A percentile compares a stretch with the other conserved stretches of the same genome.
phyloP scores from a whole-genome alignment of 1,140 invertebrate species.

The Apis laboriosa region DNA sequence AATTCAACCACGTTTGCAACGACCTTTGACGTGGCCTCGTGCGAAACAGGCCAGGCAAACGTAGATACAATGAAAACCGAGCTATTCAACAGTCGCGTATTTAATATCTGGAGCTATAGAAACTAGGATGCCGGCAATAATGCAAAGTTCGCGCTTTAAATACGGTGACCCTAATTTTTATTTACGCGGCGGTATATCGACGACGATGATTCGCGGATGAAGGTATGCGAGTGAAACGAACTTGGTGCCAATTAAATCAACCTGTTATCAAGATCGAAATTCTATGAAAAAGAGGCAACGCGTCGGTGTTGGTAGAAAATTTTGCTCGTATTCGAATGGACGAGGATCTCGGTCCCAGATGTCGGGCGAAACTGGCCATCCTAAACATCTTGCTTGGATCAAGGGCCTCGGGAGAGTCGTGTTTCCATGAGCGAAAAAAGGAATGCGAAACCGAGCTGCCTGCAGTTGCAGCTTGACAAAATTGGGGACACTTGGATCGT shows the following conservation, averaged over 20 bases:
- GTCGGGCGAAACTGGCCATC: slow-evolving; percentile 55
- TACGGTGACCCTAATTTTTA: slow-evolving; percentile 49
- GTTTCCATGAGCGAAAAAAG: slow-evolving; percentile 73
- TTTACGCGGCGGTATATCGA: neutral
- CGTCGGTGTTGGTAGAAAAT: neutral
- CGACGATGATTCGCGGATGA: neutral
- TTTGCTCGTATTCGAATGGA: neutral
- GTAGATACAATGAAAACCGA: slow-evolving; percentile 54
- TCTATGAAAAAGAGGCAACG: neutral
- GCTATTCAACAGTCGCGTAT: slow-evolving; percentile 34
- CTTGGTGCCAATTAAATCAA: neutral
- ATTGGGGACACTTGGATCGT: slow-evolving; percentile 58
- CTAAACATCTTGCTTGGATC: slow-evolving; percentile 60
- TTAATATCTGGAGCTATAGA: slow-evolving; percentile 50
- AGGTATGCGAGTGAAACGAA: neutral
- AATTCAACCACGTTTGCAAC: slow-evolving; percentile 26
- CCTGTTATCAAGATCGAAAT: neutral
- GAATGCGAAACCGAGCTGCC: slow-evolving; percentile 69
- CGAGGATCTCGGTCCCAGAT: slow-evolving; percentile 31
- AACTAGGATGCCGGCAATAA: slow-evolving; percentile 49
- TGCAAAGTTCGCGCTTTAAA: slow-evolving; percentile 46
- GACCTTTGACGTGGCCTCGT: slow-evolving; percentile 50
- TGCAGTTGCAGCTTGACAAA: slow-evolving; percentile 42
- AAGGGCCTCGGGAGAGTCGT: slow-evolving; percentile 69
- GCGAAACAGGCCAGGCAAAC: slow-evolving; percentile 56